Base-by-base conservation (phyloP, 2,888 invertebrate genomes). In the Laspeyria flexula region DNA sequence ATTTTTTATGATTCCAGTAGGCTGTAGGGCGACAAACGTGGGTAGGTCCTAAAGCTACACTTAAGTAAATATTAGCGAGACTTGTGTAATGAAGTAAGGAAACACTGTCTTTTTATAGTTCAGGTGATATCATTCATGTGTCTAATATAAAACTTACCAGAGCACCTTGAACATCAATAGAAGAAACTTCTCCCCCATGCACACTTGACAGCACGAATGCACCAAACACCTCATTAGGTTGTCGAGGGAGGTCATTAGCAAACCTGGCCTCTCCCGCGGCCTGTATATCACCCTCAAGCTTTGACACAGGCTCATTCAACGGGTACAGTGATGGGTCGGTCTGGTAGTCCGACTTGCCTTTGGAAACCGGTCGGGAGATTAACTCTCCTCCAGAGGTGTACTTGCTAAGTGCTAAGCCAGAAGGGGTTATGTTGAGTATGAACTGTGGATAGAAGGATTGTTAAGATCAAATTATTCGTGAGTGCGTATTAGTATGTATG, bases 201-300 rank as follows among this genome's bases (percentile, higher is more conserved):
- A 93, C 82, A 39, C 93, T 94, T 0, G 95, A 93, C 3, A 93
- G 76, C 1, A 96, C 95, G 60, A 96, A 95, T 0, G 95, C 95
- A 1, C 93, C 96, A 74, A 94, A 94, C 4, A 96, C 93, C 79
- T 96, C 95, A 63, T 94, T 93, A 0, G 88, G 88, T 10, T 85
- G 69, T 0, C 91, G 83, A 1, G 94, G 94, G 21, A 94, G 80
- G 64, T 96, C 96, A 67, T 95, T 94, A 1, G 93, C 87, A 73
- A 93, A 96, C 60, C 93, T 88, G 0, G 95, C 96, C 71, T 96
- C 95, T 0, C 96, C 96, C 13, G 94, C 86, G 37, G 93, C 92
- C 77, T 95, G 95, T 16, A 91, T 89, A 3, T 76, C 37, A 0
- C 79, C 88, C 77, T 96, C 96, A 1, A 95, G 65, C 79, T 96